Evolutionary conservation across 2,797 vertebrate species (phyloP), one percentile per base, ranked within the genome.

Genomic region (Morus bassanus): DNA sequence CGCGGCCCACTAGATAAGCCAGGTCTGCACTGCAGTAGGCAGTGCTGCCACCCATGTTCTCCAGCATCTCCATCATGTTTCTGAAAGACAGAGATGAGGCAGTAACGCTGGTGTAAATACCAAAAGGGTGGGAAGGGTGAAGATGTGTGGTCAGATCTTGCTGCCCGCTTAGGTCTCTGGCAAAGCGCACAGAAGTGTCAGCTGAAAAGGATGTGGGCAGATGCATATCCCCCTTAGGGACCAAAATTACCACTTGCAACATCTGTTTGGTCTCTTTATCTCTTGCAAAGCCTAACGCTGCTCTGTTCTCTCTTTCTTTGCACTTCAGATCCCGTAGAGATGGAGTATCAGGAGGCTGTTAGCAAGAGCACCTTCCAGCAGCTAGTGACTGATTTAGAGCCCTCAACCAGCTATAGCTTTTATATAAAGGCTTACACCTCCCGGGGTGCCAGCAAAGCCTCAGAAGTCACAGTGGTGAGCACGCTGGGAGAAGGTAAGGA

Each of bases 351-450:
- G 98, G 99, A 99, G 96, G 99, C 99, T 3, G 99, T 99, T 84
- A 99, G 99, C 97, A 99, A 99, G 97, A 98, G 98, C 97, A 99
- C 99, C 13, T 98, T 99, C 81, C 99, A 99, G 98, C 99, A 99
- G 96, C 97, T 99, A 37, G 99, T 99, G 95, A 98, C 98, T 48
- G 99, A 99, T 97, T 98, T 99, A 73, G 99, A 99, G 96, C 99
- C 99, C 51, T 99, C 99, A 23, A 99, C 99, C 18, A 98, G 98
- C 97, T 99, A 99, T 95, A 99, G 98, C 95, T 99, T 99, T 98
- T 99, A 99, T 27, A 98, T 99, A 90, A 99, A 99, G 97, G 99
- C 99, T 85, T 99, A 99, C 96, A 99, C 99, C 0, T 99, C 99
- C 14, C 98, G 98, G 6, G 99, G 99, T 75, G 99, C 99, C 97